Evolutionary conservation across 1,140 invertebrate species (phyloP).

Genomic region (Drosophila saltans): DNA sequence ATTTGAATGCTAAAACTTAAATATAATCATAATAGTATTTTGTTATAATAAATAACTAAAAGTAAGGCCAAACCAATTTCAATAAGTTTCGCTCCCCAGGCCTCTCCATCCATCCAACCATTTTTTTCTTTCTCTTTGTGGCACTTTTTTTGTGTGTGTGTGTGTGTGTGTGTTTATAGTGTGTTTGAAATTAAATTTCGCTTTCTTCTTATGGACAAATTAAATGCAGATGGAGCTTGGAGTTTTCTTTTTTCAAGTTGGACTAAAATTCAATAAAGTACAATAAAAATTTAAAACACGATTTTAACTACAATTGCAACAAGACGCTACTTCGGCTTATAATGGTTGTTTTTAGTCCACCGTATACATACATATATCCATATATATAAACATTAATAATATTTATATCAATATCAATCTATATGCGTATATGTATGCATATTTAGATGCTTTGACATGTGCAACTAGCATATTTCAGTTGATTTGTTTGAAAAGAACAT

Average conservation of each 20-base stretch:
- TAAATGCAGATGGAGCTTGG: slow-evolving; percentile 61
- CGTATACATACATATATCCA: not conserved
- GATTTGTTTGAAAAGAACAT: slow-evolving; percentile 22
- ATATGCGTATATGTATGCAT: not conserved
- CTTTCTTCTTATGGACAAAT: slow-evolving; percentile 46
- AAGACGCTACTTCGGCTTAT: slow-evolving; percentile 39
- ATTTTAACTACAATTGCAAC: slow-evolving; percentile 51
- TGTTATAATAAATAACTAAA: slow-evolving; percentile 77
- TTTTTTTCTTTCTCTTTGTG: slow-evolving; percentile 35
- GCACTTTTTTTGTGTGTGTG: slow-evolving; percentile 47
- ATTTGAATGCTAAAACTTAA: slow-evolving; percentile 67
- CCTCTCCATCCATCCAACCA: slow-evolving; percentile 17
- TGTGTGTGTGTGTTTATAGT: slow-evolving; percentile 17
- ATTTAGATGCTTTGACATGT: not conserved
- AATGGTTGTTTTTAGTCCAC: slow-evolving; percentile 31
- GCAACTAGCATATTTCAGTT: slow-evolving; percentile 20
- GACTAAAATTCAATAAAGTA: slow-evolving; percentile 28
- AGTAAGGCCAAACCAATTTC: slow-evolving; percentile 68
- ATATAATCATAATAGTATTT: slow-evolving; percentile 60
- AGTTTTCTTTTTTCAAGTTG: slow-evolving; percentile 45
- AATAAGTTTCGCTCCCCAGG: slow-evolving; percentile 25
- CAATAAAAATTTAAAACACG: slow-evolving; percentile 37
- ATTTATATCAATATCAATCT: not conserved
- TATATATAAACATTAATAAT: not conserved
- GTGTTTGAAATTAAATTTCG: slow-evolving; percentile 45